Evolutionary conservation across 2,113 vertebrate species (phyloP), one percentile per base, ranked within the genome.

Genomic region (Brachypodius melanocephalos): DNA sequence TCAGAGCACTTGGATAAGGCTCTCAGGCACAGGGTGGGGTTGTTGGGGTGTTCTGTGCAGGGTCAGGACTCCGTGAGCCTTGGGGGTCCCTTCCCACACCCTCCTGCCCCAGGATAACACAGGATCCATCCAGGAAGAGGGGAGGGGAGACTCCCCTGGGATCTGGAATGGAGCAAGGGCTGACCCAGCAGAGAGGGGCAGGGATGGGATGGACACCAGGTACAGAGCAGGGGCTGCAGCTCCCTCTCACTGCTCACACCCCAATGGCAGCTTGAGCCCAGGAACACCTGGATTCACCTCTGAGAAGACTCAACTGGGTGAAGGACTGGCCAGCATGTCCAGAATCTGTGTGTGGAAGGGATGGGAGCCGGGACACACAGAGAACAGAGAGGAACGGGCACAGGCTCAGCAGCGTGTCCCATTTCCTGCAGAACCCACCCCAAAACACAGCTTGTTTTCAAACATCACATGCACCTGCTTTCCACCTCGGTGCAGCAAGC

Each of bases 341-440:
- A 46, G 6, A 12, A 15, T 8, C 0, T 14, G 36, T 19, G 78
- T 14, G 48, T 11, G 54, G 61, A n/a, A 46, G 61, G 77, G 48
- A 5, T 3, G 25, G 51, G 38, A 69, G 45, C 0, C 0, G 1
- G 55, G 38, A 36, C 18, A 14, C 3, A 4, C 0, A 38, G 38
- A 38, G 12, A 68, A 54, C 67, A 65, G 54, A 25, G 42, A 36
- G 61, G 59, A 61, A 14, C 0, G 2, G 46, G 46, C 52, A 16
- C 20, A 4, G 3, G 40, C 28, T 10, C 32, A 12, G 52, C 51
- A 51, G 32, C 0, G 0, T 12, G 67, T 21, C 81, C 77, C 10
- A 0, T 16, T 32, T 28, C 61, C 73, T 34, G 21, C 0, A 1
- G 52, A 24, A 45, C 4, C 28, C n/a, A 3, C 0, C 24, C 83